Conservation (phyloP, 2,113 vertebrate species). For the Grallaria varia region DNA sequence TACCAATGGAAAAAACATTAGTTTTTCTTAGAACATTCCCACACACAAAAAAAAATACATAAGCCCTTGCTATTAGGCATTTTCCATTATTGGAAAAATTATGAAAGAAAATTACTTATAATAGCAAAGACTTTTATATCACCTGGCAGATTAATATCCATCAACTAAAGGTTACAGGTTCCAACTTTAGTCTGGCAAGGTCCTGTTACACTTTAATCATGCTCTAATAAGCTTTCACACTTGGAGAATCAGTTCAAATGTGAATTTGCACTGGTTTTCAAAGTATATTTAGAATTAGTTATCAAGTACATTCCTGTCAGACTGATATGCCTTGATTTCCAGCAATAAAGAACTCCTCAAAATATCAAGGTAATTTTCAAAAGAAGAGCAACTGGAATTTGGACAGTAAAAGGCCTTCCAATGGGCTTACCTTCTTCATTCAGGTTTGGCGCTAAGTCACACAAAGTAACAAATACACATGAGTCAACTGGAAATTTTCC, state of each 20-base stretch:
- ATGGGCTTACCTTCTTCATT: background rate
- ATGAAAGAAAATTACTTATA: background rate
- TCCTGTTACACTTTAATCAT: background rate
- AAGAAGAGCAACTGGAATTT: background rate
- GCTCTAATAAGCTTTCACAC: slow-evolving; percentile 11
- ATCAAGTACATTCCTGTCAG: background rate
- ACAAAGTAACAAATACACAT: background rate
- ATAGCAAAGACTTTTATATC: background rate
- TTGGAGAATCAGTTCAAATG: background rate
- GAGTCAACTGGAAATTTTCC: background rate
- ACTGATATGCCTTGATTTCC: background rate
- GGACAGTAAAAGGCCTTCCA: background rate
- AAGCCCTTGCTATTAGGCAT: background rate
- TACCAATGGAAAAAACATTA: background rate
- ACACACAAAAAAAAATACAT: background rate
- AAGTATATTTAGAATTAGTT: background rate
- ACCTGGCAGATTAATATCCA: background rate
- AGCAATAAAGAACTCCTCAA: background rate
- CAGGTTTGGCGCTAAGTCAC: background rate
- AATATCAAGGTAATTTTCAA: background rate
- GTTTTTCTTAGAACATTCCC: background rate
- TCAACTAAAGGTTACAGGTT: background rate
- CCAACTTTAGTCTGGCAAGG: background rate
- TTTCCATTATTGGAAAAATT: background rate
- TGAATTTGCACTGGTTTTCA: background rate